A percentile compares a stretch with the other conserved stretches of the same genome.
phyloP scores from a whole-genome alignment of 2,797 vertebrate genomes.

The Chanos chanos region DNA sequence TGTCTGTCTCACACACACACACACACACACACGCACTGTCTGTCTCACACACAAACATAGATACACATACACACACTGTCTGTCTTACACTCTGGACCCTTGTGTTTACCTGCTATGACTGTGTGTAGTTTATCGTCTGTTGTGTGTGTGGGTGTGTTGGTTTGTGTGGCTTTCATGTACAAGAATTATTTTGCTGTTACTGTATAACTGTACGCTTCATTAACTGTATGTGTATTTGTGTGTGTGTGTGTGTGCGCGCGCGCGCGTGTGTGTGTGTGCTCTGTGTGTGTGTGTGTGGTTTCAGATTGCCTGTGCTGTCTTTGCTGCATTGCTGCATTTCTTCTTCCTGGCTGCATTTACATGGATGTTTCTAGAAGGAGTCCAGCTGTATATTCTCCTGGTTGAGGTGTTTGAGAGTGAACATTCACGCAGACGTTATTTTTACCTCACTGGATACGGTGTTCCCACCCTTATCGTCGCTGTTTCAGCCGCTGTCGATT shows the following conservation, averaged over 20 bases:
- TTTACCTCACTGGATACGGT: slow-evolving; percentile 93
- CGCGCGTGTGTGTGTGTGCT: too few relatives aligned
- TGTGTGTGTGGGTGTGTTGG: too few relatives aligned
- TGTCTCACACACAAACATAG: too few relatives aligned
- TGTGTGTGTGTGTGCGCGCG: neutral
- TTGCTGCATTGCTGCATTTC: slow-evolving; percentile 95
- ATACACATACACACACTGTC: too few relatives aligned
- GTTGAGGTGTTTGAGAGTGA: slow-evolving; percentile 98
- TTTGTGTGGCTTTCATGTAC: too few relatives aligned
- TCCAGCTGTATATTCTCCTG: slow-evolving; percentile 98
- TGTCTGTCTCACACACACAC: too few relatives aligned
- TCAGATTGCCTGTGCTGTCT: slow-evolving; percentile 93
- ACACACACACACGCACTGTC: too few relatives aligned
- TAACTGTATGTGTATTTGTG: neutral
- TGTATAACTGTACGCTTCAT: too few relatives aligned
- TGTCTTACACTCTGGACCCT: too few relatives aligned
- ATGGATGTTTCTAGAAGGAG: slow-evolving; percentile 98
- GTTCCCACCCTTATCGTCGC: slow-evolving; percentile 92
- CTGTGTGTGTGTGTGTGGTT: neutral
- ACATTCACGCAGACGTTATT: slow-evolving; percentile 88
- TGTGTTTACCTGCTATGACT: too few relatives aligned
- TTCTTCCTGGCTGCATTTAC: slow-evolving; percentile 99
- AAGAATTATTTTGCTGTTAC: too few relatives aligned
- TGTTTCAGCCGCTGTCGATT: slow-evolving; percentile 91
- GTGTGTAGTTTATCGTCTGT: too few relatives aligned